Evolutionary conservation across 2,113 vertebrate species (phyloP).

Genomic region (Prunella fulvescens): DNA sequence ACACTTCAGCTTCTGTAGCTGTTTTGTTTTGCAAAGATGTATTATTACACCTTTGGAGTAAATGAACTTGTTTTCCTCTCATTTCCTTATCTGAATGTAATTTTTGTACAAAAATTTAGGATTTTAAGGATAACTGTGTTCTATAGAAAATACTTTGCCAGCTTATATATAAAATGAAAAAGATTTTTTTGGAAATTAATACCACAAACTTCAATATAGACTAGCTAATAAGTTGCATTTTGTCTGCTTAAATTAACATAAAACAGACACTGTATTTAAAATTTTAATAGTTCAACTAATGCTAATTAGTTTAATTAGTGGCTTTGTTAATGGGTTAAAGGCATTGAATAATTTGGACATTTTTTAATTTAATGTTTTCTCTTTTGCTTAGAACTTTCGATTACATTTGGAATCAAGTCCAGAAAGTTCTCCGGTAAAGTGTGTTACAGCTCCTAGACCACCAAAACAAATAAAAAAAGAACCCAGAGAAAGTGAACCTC

Average conservation of each 20-base stretch:
- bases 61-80: not conserved
- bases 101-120: not conserved
- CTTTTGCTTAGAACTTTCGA: conserved; percentile 66
- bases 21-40: not conserved
- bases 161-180: not conserved
- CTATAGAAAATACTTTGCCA: not conserved
- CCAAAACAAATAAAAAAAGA: conserved; percentile 63
- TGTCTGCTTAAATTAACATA: not conserved
- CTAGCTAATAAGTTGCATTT: not conserved
- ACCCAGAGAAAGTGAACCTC: conserved; percentile 57
- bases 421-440: conserved; percentile 66
- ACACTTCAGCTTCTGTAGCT: not conserved
- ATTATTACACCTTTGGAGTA: not conserved
- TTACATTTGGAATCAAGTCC: conserved; percentile 70
- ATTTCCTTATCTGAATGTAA: not conserved
- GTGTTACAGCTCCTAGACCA: conserved; percentile 22
- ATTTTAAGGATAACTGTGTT: not conserved
- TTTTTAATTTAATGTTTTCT: not conserved
- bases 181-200: not conserved
- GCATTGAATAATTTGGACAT: fast-evolving
- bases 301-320: not conserved
- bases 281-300: not conserved
- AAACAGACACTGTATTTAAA: not conserved
- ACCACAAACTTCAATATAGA: not conserved
- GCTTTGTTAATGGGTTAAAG: not conserved